These are phyloP conservation scores for Sparus aurata DNA, from an alignment of 2,797 vertebrate species.

Conservation along the genomic window DNA sequence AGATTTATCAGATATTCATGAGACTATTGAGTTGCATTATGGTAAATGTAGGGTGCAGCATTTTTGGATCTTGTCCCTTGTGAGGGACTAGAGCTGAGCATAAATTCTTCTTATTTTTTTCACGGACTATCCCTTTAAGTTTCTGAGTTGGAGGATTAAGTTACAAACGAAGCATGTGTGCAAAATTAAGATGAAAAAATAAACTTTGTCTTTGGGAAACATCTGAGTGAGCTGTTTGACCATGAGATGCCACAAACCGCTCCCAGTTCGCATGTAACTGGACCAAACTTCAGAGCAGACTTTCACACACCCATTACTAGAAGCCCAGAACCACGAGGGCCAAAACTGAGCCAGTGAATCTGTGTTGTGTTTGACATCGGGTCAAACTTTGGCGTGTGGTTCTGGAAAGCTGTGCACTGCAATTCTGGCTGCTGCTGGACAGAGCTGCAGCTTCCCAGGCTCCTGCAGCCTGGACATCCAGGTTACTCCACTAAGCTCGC, in stretches of 20 bases:
- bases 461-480: conserved; percentile 45
- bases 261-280: conserved; percentile 47
- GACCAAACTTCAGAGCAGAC: conserved; percentile 46
- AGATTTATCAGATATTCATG: neutral
- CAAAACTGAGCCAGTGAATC: conserved; percentile 46
- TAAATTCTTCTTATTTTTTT: neutral
- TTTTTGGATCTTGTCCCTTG: neutral
- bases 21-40: neutral
- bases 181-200: neutral
- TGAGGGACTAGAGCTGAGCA: neutral
- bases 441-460: conserved; percentile 62
- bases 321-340: conserved; percentile 39
- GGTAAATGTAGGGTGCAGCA: neutral
- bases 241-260: conserved; percentile 21
- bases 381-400: conserved; percentile 59
- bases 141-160: neutral
- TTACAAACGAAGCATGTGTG: neutral
- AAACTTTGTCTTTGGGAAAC: conserved; percentile 4
- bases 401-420: conserved; percentile 43
- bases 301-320: conserved; percentile 58
- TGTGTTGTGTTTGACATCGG: conserved; percentile 39
- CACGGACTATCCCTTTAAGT: neutral
- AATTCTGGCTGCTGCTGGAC: conserved; percentile 34
- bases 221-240: conserved; percentile 14
- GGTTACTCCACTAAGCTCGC: conserved; percentile 37